phyloP scores from a whole-genome alignment of 1,140 invertebrate species.

The Zaprionus taronus region DNA sequence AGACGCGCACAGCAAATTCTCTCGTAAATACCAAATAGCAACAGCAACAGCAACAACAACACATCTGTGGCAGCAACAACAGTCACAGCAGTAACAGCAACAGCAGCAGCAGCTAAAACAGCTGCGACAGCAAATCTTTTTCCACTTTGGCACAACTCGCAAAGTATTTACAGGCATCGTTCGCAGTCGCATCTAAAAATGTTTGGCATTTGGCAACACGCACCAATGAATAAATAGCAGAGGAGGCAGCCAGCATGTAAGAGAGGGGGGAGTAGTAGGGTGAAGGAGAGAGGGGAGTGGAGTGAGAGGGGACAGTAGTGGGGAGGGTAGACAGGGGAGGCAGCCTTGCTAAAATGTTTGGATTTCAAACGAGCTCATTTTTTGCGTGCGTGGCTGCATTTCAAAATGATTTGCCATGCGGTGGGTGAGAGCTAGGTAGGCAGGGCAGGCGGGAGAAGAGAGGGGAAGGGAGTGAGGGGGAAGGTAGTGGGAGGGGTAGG shows the following conservation, averaged over 20 bases:
- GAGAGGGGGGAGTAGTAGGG: not conserved
- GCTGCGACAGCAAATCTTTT: slow-evolving; percentile 74
- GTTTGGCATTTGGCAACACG: slow-evolving; percentile 81
- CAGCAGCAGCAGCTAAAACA: slow-evolving; percentile 33
- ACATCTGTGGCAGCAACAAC: slow-evolving; percentile 4
- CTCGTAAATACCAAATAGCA: slow-evolving; percentile 50
- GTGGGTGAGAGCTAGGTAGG: slow-evolving; percentile 29
- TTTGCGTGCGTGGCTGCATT: slow-evolving; percentile 77
- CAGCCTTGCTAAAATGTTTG: slow-evolving; percentile 65
- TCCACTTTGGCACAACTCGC: slow-evolving; percentile 70
- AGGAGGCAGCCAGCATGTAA: slow-evolving; percentile 2
- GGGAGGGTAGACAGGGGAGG: not conserved
- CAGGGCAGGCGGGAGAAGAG: slow-evolving; percentile 41
- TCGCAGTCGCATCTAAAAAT: slow-evolving; percentile 80
- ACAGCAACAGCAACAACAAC: slow-evolving; percentile 6
- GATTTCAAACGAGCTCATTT: slow-evolving; percentile 79
- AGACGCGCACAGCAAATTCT: slow-evolving; percentile 43
- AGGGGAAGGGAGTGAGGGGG: not conserved
- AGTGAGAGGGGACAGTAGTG: not conserved
- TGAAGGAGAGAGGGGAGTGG: not conserved
- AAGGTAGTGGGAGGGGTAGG: not conserved
- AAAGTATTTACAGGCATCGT: slow-evolving; percentile 80
- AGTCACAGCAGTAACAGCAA: not conserved
- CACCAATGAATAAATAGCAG: slow-evolving; percentile 70
- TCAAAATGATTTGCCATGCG: slow-evolving; percentile 72